Base-by-base conservation (phyloP, 2,888 invertebrate species). In the Ischnura elegans region DNA sequence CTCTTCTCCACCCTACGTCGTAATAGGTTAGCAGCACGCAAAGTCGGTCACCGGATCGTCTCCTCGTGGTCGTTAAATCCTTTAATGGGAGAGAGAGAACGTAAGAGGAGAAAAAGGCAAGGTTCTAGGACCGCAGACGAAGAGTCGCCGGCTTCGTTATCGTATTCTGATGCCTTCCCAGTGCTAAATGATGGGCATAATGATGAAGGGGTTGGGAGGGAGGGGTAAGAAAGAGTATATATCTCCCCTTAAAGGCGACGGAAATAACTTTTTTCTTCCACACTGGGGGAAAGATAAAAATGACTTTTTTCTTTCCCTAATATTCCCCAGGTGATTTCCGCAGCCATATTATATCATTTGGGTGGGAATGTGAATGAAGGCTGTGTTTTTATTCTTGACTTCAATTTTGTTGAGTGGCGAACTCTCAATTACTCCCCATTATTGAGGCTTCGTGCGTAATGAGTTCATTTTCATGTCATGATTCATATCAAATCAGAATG, bases 1-100 rank as follows among this genome's bases (percentile, higher is more conserved):
- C n/a, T n/a, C n/a, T n/a, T n/a, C n/a, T n/a, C n/a, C n/a, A n/a
- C n/a, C n/a, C n/a, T n/a, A n/a, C n/a, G n/a, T 90, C 61, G 61
- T 90, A 90, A 90, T 90, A 90, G 61, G 61, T 90, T 90, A n/a
- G 61, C 43, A 61, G 61, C 61, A 90, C 66, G 90, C 90, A 61
- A 90, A 90, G 61, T 90, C 90, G 90, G 90, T 90, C 90, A 90
- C 61, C 43, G 90, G 90, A 90, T 61, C 90, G 61, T 61, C 55
- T 43, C 90, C 55, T 43, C 90, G 43, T 36, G 90, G 90, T 90
- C 90, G 61, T 90, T 90, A 90, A 43, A 90, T 90, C 66, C 61
- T 43, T 42, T 61, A 61, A 90, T 90, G 90, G 90, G 61, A 90
- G 43, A 25, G 66, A 61, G 42, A 29, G 51, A 61, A 90, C 25